A percentile compares a stretch with the other conserved stretches of the same genome.
Evolutionary conservation across 2,797 vertebrate species (phyloP).

Genomic region (Euphonia xanthogaster): DNA sequence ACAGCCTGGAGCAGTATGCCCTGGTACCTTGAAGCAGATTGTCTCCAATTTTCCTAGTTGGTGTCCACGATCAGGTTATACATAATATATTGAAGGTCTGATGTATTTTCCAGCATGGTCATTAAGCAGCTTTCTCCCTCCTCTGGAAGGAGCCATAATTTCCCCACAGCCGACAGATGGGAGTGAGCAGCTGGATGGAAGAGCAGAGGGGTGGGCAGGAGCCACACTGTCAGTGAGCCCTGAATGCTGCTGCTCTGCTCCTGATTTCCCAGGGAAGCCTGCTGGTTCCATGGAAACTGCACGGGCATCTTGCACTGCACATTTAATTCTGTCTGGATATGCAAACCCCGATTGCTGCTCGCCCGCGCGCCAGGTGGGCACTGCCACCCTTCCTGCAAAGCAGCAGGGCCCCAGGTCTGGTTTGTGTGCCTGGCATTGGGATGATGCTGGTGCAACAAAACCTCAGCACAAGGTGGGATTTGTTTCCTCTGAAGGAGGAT

Average conservation of each 20-base stretch:
- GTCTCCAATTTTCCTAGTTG: background rate
- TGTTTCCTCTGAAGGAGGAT: background rate
- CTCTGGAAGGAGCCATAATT: background rate
- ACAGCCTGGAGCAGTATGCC: background rate
- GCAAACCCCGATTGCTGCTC: background rate
- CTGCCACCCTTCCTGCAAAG: accelerated
- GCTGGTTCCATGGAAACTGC: background rate
- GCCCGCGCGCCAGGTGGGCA: accelerated
- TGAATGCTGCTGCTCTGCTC: background rate
- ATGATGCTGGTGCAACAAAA: background rate
- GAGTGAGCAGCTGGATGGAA: background rate
- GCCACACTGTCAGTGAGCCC: background rate
- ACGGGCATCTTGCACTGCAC: background rate
- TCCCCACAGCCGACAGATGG: accelerated
- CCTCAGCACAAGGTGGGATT: background rate
- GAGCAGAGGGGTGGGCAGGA: background rate
- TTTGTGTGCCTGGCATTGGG: accelerated
- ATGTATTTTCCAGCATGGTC: background rate
- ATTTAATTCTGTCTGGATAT: background rate
- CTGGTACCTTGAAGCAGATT: background rate
- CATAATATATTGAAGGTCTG: accelerated
- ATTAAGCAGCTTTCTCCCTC: background rate
- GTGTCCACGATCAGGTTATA: accelerated
- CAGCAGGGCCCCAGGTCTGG: accelerated
- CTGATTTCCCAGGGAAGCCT: background rate